Percentiles rank a stretch among this genome's conserved stretches.
Conservation (phyloP, 2,113 vertebrate species). For the Corythornis vintsioides region DNA sequence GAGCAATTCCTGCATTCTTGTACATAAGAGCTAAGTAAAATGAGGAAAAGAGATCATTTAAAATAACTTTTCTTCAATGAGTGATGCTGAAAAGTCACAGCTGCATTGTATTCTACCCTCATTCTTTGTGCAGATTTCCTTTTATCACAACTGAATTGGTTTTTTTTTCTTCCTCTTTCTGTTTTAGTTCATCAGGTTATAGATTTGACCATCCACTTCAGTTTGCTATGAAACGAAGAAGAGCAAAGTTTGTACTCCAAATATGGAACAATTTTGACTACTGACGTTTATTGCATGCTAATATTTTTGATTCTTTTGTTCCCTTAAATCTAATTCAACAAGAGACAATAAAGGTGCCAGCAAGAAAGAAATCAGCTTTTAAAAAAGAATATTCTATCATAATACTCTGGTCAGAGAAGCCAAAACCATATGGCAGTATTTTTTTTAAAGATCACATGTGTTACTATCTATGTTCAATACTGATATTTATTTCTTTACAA, state of each 20-base stretch:
- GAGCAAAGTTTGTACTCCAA: not conserved
- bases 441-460: not conserved
- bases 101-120: constrained; percentile 27
- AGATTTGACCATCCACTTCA: not conserved
- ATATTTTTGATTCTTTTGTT: not conserved
- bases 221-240: not conserved
- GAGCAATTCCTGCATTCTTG: not conserved
- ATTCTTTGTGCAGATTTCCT: constrained; percentile 19
- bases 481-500: not conserved
- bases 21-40: not conserved
- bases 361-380: not conserved
- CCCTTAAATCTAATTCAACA: not conserved
- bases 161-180: constrained; percentile 45
- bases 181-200: not conserved
- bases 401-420: not conserved
- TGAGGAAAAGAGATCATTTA: not conserved
- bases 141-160: not conserved
- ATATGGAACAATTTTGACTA: not conserved
- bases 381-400: not conserved
- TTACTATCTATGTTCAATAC: not conserved
- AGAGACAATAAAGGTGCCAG: not conserved
- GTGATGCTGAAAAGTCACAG: constrained; percentile 1
- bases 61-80: not conserved
- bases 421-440: not conserved
- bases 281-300: not conserved